A percentile compares a stretch with the other conserved stretches of the same genome.
phyloP scores from a whole-genome alignment of 2,888 invertebrate species.

The Ellobium chinense region DNA sequence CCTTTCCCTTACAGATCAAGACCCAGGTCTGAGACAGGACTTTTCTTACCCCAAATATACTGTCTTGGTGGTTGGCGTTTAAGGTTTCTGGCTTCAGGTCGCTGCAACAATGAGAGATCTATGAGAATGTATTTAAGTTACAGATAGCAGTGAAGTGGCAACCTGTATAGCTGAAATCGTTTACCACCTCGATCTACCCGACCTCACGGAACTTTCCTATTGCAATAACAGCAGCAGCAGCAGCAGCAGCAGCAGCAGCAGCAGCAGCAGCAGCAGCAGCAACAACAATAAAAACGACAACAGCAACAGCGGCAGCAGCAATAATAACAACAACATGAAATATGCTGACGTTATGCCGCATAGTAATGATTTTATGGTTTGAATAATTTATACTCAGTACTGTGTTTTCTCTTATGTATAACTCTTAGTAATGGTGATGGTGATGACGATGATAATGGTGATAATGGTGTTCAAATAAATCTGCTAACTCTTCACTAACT shows the following conservation, averaged over 20 bases:
- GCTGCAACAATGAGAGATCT: not conserved
- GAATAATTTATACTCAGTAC: too few species aligned
- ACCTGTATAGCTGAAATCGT: not conserved
- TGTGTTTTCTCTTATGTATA: too few species aligned
- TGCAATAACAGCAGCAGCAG: not conserved
- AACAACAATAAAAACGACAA: not conserved
- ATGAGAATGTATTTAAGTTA: not conserved
- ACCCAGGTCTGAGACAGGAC: not conserved
- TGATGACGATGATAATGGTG: too few species aligned
- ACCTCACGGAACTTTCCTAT: not conserved
- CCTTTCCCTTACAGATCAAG: too few species aligned
- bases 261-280: not conserved
- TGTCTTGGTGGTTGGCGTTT: slow-evolving; percentile 32
- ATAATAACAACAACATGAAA: not conserved
- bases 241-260: not conserved
- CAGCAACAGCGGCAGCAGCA: not conserved
- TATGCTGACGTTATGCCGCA: not conserved
- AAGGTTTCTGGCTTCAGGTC: slow-evolving; percentile 16
- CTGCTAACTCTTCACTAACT: too few species aligned
- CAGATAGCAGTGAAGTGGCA: not conserved
- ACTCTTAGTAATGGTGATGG: too few species aligned
- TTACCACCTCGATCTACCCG: not conserved
- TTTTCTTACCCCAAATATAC: slow-evolving; percentile 23
- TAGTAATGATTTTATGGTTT: too few species aligned
- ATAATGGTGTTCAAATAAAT: too few species aligned